Conservation (phyloP, 2,113 vertebrate species). For the Cephalopholis sonnerati region DNA sequence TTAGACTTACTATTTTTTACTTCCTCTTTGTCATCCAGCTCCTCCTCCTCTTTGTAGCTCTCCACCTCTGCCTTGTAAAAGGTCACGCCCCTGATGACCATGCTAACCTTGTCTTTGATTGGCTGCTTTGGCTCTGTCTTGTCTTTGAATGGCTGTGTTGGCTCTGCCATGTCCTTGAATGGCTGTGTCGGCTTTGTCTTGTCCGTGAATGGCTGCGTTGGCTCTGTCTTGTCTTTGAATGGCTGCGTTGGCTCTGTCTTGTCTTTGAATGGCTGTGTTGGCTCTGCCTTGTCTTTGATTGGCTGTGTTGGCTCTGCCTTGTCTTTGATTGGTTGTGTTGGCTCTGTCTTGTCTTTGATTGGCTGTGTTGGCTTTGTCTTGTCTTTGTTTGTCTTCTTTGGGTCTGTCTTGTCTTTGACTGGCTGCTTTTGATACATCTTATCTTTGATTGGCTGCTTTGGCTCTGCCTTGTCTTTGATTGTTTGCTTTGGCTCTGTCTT, state of each 20-base stretch:
- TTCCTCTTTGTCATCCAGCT: constrained; percentile 77
- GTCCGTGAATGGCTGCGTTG: constrained; percentile 14
- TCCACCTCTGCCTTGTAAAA: constrained; percentile 89
- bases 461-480: constrained; percentile 41
- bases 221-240: constrained; percentile 36
- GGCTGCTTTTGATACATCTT: constrained; percentile 19
- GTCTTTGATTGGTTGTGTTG: constrained; percentile 45
- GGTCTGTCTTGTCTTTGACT: background rate
- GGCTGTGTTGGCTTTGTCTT: constrained; percentile 8
- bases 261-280: constrained; percentile 19
- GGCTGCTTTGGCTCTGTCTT: background rate
- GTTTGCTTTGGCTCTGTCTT: constrained; percentile 24
- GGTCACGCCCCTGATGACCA: constrained; percentile 89
- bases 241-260: background rate
- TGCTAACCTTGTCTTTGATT: constrained; percentile 74
- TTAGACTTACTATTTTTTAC: constrained; percentile 46
- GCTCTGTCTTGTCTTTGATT: constrained; percentile 39
- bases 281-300: constrained; percentile 40
- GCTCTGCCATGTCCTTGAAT: constrained; percentile 35
- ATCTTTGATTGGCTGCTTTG: constrained; percentile 46
- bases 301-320: constrained; percentile 22
- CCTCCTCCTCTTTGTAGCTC: constrained; percentile 81
- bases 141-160: constrained; percentile 19
- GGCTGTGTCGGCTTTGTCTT: background rate
- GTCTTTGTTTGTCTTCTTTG: constrained; percentile 20